These are phyloP conservation scores for Falco biarmicus DNA, from an alignment of 2,797 vertebrate species.

Conservation along the genomic window DNA sequence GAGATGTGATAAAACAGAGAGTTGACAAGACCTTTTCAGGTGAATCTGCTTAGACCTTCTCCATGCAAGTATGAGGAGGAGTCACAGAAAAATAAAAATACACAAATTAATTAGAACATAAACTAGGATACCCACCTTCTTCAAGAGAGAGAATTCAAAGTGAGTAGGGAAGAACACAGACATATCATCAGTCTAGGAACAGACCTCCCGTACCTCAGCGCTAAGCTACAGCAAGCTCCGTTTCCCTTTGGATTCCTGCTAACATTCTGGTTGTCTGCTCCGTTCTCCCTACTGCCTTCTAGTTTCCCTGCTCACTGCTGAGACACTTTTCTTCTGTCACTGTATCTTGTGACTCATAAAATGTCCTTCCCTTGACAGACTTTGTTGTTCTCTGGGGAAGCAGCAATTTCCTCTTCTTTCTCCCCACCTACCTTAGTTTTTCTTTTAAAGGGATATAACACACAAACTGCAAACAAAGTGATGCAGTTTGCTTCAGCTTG, in stretches of 20 bases:
- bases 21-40: neutral
- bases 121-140: neutral
- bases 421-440: conserved; percentile 14
- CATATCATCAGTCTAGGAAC: neutral
- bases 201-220: neutral
- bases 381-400: conserved; percentile 12
- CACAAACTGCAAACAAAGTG: neutral
- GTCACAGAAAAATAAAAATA: neutral
- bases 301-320: neutral
- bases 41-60: neutral
- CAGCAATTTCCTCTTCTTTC: conserved; percentile 53
- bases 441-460: conserved; percentile 30
- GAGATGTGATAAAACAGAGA: neutral
- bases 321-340: neutral
- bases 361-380: conserved; percentile 25
- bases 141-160: neutral
- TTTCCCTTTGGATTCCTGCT: neutral
- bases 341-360: conserved; percentile 24
- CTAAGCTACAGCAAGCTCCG: neutral
- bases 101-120: neutral
- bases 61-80: neutral
- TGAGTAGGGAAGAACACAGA: neutral
- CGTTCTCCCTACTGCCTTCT: neutral
- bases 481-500: neutral
- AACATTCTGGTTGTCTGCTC: neutral